phyloP scores from a whole-genome alignment of 1,140 invertebrate species.

The Mactra quadrangularis region DNA sequence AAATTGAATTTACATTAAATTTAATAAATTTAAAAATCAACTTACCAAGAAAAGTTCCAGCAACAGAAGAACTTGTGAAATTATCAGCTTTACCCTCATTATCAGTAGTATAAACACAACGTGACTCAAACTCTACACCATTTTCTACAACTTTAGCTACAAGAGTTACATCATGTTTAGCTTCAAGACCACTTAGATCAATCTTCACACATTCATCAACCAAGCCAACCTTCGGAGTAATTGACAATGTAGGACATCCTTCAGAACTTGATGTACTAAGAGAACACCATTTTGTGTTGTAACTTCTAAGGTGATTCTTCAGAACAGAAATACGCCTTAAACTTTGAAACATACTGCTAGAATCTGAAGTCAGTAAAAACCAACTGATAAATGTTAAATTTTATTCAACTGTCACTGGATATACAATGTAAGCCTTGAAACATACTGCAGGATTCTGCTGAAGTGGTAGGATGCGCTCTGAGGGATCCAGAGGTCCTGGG shows the following conservation, averaged over 20 bases:
- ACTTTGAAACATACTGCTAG: constrained; percentile 25
- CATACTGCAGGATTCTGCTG: too few species aligned
- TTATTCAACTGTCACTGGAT: too few species aligned
- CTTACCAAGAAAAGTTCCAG: constrained; percentile 39
- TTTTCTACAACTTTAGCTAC: constrained; percentile 42
- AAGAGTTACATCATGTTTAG: constrained; percentile 25
- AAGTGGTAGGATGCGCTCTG: too few species aligned
- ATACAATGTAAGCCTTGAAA: too few species aligned
- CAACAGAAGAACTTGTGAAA: background rate
- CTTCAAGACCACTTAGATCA: constrained; percentile 4
- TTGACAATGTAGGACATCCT: background rate
- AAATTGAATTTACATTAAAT: too few species aligned
- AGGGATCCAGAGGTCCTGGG: too few species aligned
- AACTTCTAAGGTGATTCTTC: background rate
- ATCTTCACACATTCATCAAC: constrained; percentile 35
- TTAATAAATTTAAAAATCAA: background rate
- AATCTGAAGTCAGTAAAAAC: too few species aligned
- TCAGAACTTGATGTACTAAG: background rate
- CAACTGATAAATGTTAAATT: too few species aligned
- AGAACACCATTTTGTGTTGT: background rate
- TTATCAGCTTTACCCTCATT: constrained; percentile 22
- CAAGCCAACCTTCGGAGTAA: constrained; percentile 15
- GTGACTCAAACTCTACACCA: constrained; percentile 41
- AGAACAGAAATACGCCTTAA: constrained; percentile 15
- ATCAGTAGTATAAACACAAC: constrained; percentile 40